These are phyloP conservation scores for Danionella dracula DNA, from an alignment of 2,797 vertebrate species.

Conservation along the genomic window DNA sequence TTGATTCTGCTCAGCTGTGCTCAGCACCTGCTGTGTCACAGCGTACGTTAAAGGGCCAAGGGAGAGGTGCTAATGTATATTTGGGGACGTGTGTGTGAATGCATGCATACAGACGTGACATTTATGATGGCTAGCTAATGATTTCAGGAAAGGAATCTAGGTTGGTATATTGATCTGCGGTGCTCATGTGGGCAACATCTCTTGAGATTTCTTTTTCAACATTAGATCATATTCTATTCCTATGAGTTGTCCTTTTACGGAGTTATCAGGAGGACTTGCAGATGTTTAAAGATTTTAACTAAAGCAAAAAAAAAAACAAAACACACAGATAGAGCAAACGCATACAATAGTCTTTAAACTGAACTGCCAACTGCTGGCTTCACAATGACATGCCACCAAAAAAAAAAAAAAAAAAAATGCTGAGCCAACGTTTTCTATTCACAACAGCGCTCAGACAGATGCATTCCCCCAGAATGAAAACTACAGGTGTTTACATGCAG, in stretches of 20 bases:
- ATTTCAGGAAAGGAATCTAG: not conserved
- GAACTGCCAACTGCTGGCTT: slow-evolving; percentile 22
- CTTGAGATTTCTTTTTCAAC: not conserved
- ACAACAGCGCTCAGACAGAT: not conserved
- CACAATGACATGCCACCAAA: slow-evolving; percentile 24
- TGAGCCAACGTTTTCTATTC: slow-evolving; percentile 9
- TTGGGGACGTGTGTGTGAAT: not conserved
- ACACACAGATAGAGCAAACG: not conserved
- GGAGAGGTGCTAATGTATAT: slow-evolving; percentile 14
- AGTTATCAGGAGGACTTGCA: not conserved
- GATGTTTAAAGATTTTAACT: too few relatives aligned
- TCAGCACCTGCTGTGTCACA: slow-evolving; percentile 37
- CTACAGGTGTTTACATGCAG: not conserved
- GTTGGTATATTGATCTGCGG: not conserved
- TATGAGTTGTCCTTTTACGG: not conserved
- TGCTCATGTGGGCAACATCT: not conserved
- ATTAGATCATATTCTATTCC: not conserved
- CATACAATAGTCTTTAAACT: not conserved
- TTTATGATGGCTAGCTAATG: not conserved
- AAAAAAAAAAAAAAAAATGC: too few relatives aligned
- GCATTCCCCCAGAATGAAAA: not conserved
- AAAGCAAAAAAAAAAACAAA: not conserved
- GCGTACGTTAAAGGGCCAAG: not conserved
- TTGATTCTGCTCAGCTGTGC: slow-evolving; percentile 37
- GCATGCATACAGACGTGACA: not conserved